Evolutionary conservation across 2,888 invertebrate species (phyloP).

Genomic region (Yponomeuta cagnagella): DNA sequence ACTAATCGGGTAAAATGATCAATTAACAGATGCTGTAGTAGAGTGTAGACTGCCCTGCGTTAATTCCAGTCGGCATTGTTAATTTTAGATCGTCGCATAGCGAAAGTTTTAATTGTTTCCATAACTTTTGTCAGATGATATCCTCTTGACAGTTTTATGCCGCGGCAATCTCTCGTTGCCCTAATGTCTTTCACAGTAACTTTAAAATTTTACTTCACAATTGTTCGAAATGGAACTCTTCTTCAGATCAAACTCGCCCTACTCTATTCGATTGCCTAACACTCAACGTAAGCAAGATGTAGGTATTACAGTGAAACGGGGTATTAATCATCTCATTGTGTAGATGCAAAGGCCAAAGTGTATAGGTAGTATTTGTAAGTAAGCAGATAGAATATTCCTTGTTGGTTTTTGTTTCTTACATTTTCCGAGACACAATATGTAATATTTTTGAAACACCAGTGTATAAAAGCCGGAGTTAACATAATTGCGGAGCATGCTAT

Average conservation of each 20-base stretch:
- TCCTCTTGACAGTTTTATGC: background rate
- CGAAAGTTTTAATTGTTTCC: conserved; percentile 1
- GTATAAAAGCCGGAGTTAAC: no score
- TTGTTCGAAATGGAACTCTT: background rate
- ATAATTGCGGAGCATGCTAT: no score
- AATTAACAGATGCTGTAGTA: no score
- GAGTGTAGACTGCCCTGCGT: background rate
- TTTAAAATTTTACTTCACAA: background rate
- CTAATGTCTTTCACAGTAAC: background rate
- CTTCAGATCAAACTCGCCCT: background rate
- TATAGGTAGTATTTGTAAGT: no score
- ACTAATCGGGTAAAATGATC: no score
- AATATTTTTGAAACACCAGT: no score
- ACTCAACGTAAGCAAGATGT: background rate
- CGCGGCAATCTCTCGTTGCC: background rate
- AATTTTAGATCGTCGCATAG: background rate
- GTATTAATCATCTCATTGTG: no score
- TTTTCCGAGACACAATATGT: no score
- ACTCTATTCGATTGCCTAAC: background rate
- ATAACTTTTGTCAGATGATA: conserved; percentile 1
- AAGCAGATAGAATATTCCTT: no score
- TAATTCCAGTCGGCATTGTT: background rate
- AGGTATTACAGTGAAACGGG: no score
- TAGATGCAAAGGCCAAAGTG: no score
- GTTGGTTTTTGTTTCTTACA: no score